Conservation (phyloP, 2,888 invertebrate species). For the Cistogaster globosa region DNA sequence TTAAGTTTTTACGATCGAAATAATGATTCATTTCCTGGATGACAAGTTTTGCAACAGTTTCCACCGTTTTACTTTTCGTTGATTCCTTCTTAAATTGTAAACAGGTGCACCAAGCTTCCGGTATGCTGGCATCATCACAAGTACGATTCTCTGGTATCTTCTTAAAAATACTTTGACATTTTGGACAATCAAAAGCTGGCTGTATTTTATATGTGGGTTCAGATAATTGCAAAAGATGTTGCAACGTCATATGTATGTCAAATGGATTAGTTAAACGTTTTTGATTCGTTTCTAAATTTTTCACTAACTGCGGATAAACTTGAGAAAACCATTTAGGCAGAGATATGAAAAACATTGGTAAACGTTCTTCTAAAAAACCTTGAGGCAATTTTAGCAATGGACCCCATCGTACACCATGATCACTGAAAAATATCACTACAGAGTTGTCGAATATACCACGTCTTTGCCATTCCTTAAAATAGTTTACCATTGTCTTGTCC, state of each 20-base stretch:
- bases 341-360: conserved; percentile 89
- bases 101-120: conserved; percentile 91
- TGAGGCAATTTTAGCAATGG: conserved; percentile 86
- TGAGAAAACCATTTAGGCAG: conserved; percentile 86
- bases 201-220: conserved; percentile 70
- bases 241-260: conserved; percentile 88
- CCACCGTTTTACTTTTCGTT: conserved; percentile 8
- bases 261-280: conserved; percentile 88
- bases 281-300: conserved; percentile 85
- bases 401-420: conserved; percentile 91
- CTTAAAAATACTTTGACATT: conserved; percentile 87
- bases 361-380: conserved; percentile 90
- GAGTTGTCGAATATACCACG: conserved; percentile 86
- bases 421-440: conserved; percentile 89
- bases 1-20: conserved; percentile 71
- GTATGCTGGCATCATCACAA: conserved; percentile 87
- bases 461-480: conserved; percentile 85
- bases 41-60: conserved; percentile 58
- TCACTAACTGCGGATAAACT: conserved; percentile 84
- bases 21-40: conserved; percentile 76
- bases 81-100: conserved; percentile 83
- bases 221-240: conserved; percentile 84
- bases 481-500: conserved; percentile 85
- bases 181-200: conserved; percentile 84
- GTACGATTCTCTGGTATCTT: conserved; percentile 85